phyloP scores from a whole-genome alignment of 2,113 vertebrate genomes.

The Sylvietta virens region DNA sequence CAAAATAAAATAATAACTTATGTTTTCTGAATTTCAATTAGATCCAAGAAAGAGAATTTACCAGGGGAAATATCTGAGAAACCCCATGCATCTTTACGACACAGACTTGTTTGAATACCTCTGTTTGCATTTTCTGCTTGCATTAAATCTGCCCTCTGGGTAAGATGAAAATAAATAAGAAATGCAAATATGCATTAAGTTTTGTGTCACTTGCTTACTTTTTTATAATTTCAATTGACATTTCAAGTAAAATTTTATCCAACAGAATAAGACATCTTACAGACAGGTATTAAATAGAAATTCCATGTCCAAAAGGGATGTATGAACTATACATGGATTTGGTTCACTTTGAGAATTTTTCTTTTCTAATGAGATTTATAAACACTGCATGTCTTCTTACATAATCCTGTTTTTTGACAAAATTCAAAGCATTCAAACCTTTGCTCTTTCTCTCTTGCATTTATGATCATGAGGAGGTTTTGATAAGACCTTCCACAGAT shows the following conservation, averaged over 20 bases:
- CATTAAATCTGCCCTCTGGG: neutral
- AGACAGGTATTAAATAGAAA: neutral
- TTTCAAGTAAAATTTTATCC: neutral
- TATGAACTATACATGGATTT: neutral
- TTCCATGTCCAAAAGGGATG: neutral
- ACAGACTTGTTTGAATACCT: neutral
- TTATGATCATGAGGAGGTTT: neutral
- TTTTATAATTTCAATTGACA: neutral
- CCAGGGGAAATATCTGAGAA: neutral
- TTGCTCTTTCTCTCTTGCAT: neutral
- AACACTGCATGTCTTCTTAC: neutral
- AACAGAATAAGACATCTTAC: neutral
- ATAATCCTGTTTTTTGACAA: neutral
- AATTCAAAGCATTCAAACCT: neutral
- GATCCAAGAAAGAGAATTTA: neutral
- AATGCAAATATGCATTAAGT: neutral
- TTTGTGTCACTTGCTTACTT: neutral
- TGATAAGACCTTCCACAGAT: neutral
- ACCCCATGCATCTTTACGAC: neutral
- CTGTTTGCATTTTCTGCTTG: neutral
- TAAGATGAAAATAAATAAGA: neutral
- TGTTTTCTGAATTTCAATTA: neutral
- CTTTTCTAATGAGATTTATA: neutral
- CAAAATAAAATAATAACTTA: neutral
- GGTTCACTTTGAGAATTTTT: neutral